Evolutionary conservation across 2,888 invertebrate genomes (phyloP).

Genomic region (Sympetrum striolatum): DNA sequence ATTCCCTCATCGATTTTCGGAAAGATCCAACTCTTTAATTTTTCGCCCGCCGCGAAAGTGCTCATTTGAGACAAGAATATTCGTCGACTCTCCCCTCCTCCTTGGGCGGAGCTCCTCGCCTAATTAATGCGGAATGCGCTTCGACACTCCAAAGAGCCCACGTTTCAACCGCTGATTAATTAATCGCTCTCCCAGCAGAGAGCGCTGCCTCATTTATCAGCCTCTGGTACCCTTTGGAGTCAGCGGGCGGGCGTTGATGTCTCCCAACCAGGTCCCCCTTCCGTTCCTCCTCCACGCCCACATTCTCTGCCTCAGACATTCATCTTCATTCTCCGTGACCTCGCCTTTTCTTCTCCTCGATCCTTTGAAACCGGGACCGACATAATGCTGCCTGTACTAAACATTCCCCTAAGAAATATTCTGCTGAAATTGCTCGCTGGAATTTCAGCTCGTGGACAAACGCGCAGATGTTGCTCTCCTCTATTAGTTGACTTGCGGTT

Average conservation of each 20-base stretch:
- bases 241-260: not conserved
- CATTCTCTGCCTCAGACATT: not conserved
- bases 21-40: not conserved
- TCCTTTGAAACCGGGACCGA: not conserved
- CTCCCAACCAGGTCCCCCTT: not conserved
- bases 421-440: not conserved
- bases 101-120: not conserved
- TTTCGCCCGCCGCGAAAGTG: not conserved
- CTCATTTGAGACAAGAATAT: not conserved
- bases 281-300: not conserved
- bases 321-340: not conserved
- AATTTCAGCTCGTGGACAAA: too few species aligned
- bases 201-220: not conserved
- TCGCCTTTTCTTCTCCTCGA: not conserved
- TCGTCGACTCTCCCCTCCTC: not conserved
- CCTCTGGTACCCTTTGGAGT: not conserved
- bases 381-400: not conserved
- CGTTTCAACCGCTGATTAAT: slow-evolving; percentile 43
- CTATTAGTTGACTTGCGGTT: too few species aligned
- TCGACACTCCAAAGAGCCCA: slow-evolving; percentile 28
- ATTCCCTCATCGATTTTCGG: not conserved
- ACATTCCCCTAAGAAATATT: not conserved
- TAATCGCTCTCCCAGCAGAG: not conserved
- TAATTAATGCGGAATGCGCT: slow-evolving; percentile 40
- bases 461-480: too few species aligned